Percentiles rank a stretch among this genome's conserved stretches.
These are phyloP conservation scores for Phymastichus coffea DNA, from an alignment of 1,140 invertebrate genomes.

Conservation along the genomic window DNA sequence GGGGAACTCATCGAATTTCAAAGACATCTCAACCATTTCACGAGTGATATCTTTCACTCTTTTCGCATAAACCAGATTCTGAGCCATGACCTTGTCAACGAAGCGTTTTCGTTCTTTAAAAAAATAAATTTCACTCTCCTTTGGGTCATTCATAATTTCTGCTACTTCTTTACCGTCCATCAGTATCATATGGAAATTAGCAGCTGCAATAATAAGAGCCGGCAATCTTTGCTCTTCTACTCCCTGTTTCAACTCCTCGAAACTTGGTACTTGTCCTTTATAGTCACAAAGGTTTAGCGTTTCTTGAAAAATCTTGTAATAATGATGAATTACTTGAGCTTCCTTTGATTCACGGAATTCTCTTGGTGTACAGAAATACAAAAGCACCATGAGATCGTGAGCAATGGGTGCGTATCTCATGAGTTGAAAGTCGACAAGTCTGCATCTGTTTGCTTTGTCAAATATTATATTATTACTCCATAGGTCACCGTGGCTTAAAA, in stretches of 20 bases:
- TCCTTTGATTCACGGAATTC: not conserved
- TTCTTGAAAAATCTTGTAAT: not conserved
- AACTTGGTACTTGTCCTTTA: not conserved
- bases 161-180: not conserved
- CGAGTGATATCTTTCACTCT: constrained; percentile 7
- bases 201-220: not conserved
- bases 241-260: not conserved
- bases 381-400: not conserved
- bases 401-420: not conserved
- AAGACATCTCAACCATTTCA: constrained; percentile 11
- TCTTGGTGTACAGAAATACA: not conserved
- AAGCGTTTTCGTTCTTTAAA: constrained; percentile 33
- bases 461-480: not conserved
- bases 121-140: constrained; percentile 32
- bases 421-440: not conserved
- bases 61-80: constrained; percentile 21
- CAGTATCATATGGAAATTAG: not conserved
- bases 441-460: not conserved
- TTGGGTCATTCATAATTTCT: constrained; percentile 27
- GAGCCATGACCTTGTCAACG: constrained; percentile 34
- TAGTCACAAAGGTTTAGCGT: not conserved
- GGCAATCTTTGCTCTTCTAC: not conserved
- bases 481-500: not conserved
- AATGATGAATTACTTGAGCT: not conserved
- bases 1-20: not conserved